A percentile compares a stretch with the other conserved stretches of the same genome.
phyloP scores from a whole-genome alignment of 2,113 vertebrate species.

The Chaetops frenatus region DNA sequence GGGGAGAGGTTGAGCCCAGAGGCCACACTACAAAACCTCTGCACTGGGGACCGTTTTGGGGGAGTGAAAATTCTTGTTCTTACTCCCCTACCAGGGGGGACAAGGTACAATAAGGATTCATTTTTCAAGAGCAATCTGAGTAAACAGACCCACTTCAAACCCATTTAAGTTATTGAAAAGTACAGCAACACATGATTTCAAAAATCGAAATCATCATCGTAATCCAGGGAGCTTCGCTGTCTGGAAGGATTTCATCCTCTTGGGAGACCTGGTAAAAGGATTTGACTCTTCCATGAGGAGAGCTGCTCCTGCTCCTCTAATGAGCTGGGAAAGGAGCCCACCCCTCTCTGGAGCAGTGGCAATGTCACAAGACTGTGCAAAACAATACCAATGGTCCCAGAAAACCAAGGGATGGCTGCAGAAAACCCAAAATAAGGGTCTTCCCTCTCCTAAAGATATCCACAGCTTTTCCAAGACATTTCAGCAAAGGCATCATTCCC shows the following conservation, averaged over 20 bases:
- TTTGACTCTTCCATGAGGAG: accelerated
- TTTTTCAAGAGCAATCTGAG: background rate
- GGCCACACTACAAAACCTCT: background rate
- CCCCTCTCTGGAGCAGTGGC: background rate
- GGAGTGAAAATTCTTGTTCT: background rate
- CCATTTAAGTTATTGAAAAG: background rate
- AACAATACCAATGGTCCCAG: accelerated
- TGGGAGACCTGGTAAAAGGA: background rate
- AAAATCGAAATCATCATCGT: background rate
- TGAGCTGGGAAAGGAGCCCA: background rate
- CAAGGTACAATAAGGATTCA: background rate
- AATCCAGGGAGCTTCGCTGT: background rate
- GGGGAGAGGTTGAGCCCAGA: background rate
- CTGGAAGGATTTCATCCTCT: background rate
- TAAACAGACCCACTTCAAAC: background rate
- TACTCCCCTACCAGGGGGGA: background rate
- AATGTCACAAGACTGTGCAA: background rate
- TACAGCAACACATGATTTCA: accelerated
- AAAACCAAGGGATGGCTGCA: background rate
- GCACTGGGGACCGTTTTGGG: too few relatives aligned
- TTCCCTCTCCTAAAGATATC: background rate
- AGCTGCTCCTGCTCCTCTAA: background rate
- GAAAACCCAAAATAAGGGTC: accelerated
- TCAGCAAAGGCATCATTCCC: background rate
- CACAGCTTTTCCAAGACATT: background rate